Percentiles rank a stretch among this genome's conserved stretches.
These are phyloP conservation scores for Plebejus anna DNA, from an alignment of 2,888 invertebrate species.

Conservation along the genomic window DNA sequence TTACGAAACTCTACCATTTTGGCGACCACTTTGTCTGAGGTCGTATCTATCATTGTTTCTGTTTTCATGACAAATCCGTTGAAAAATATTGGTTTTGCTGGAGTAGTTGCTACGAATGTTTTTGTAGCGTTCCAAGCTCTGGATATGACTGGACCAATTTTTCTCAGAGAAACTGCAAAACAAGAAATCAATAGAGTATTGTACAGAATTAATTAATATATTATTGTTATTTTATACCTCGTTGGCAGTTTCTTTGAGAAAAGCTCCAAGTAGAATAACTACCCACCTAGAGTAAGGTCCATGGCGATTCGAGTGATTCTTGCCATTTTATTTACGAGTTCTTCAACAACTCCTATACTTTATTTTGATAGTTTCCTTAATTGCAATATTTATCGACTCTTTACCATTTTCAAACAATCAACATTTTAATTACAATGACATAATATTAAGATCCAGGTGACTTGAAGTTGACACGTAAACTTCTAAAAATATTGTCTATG, in stretches of 20 bases:
- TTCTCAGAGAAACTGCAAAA: conserved; percentile 68
- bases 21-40: conserved; percentile 41
- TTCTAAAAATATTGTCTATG: background rate
- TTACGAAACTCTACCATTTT: conserved; percentile 50
- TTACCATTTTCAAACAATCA: background rate
- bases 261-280: conserved; percentile 30
- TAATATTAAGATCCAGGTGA: background rate
- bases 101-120: conserved; percentile 44
- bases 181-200: conserved; percentile 44
- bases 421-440: background rate
- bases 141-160: conserved; percentile 50
- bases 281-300: conserved; percentile 59
- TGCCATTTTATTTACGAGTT: conserved; percentile 46
- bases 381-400: background rate
- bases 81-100: conserved; percentile 49
- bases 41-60: conserved; percentile 45
- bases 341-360: background rate
- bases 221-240: conserved; percentile 36
- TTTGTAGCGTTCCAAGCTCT: conserved; percentile 55
- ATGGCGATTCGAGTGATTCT: conserved; percentile 54
- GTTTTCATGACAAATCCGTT: conserved; percentile 51
- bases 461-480: background rate
- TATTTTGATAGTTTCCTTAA: conserved; percentile 3
- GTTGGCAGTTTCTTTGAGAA: conserved; percentile 54
- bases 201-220: conserved; percentile 35